Conservation (phyloP, 2,113 vertebrate species). For the Pituophis catenifer region DNA sequence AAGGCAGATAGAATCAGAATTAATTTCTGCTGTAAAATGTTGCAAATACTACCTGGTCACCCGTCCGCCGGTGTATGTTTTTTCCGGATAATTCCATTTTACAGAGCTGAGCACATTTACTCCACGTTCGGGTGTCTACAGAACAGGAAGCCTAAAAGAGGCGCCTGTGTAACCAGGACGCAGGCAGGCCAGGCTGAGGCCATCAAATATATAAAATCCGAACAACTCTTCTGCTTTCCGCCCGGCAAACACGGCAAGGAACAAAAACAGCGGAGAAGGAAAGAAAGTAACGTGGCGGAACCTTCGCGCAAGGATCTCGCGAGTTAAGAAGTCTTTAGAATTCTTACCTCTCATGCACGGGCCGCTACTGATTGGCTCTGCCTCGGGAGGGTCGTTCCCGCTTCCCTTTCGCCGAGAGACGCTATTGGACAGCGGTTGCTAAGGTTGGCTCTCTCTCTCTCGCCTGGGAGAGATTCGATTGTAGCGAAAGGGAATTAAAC, state of each 20-base stretch:
- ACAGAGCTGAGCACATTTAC: too few species aligned
- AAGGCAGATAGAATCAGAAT: not conserved
- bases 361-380: rapidly evolving
- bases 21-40: not conserved
- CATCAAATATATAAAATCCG: not conserved
- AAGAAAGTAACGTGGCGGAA: not conserved
- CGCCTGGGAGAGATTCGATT: not conserved
- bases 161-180: not conserved
- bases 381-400: not conserved
- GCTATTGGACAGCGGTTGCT: not conserved
- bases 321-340: rapidly evolving
- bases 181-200: not conserved
- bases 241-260: not conserved
- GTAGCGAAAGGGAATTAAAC: not conserved
- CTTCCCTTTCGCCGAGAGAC: too few species aligned
- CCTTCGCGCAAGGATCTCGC: not conserved
- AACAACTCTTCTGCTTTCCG: not conserved
- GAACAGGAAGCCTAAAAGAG: not conserved
- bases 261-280: too few species aligned
- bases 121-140: not conserved
- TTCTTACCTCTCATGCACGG: not conserved
- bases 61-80: not conserved
- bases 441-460: not conserved
- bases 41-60: not conserved
- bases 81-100: not conserved